phyloP scores from a whole-genome alignment of 2,888 invertebrate species.

The Mesorhabditis sp. region DNA sequence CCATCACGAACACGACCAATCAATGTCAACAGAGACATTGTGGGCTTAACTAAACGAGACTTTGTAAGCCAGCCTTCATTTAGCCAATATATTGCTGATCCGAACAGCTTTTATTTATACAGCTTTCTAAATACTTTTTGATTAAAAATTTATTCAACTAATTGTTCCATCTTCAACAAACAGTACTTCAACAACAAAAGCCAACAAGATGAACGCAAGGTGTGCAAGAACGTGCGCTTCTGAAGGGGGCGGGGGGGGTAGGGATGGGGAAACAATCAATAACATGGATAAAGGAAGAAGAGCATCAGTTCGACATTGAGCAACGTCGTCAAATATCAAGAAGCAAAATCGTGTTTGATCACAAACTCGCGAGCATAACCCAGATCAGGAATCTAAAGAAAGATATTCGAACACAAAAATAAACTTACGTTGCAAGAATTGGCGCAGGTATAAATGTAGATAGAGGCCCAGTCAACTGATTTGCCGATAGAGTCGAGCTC shows the following conservation, averaged over 20 bases:
- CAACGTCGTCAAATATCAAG: background rate
- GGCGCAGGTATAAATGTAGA: slow-evolving; percentile 80
- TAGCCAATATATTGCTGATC: too few relatives aligned
- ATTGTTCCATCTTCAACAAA: too few relatives aligned
- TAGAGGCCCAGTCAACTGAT: slow-evolving; percentile 81
- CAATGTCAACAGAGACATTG: slow-evolving; percentile 76
- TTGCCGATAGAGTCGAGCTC: slow-evolving; percentile 49
- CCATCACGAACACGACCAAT: slow-evolving; percentile 92
- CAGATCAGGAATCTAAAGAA: slow-evolving; percentile 59
- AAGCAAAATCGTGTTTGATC: slow-evolving; percentile 46
- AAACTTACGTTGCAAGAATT: slow-evolving; percentile 68
- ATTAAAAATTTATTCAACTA: too few relatives aligned
- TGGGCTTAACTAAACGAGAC: too few relatives aligned
- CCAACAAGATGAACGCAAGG: background rate
- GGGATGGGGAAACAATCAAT: too few relatives aligned
- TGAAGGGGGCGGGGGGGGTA: too few relatives aligned
- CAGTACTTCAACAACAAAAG: background rate
- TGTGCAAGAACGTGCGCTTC: too few relatives aligned
- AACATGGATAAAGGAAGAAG: too few relatives aligned
- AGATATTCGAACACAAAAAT: background rate
- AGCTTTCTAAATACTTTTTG: too few relatives aligned
- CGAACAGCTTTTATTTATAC: too few relatives aligned
- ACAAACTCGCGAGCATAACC: slow-evolving; percentile 66
- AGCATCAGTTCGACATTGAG: too few relatives aligned
- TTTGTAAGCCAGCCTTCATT: too few relatives aligned